A percentile compares a stretch with the other conserved stretches of the same genome.
phyloP scores from a whole-genome alignment of 2,888 invertebrate genomes.

The Acleris literana region DNA sequence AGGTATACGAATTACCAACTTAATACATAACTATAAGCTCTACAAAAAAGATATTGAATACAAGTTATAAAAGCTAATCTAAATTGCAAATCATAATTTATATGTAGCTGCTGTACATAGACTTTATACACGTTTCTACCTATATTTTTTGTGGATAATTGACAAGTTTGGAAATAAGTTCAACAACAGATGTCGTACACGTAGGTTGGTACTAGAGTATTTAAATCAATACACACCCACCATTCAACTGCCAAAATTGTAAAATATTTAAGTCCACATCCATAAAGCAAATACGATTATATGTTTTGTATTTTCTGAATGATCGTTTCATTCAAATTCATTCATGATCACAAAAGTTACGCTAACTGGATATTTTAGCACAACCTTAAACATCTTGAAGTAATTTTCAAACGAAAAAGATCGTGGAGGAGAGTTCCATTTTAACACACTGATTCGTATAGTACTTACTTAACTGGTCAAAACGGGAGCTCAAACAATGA shows the following conservation, averaged over 20 bases:
- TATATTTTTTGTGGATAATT: conserved; percentile 28
- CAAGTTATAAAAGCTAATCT: conserved; percentile 35
- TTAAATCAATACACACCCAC: conserved; percentile 36
- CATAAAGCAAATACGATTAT: conserved; percentile 19
- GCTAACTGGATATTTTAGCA: conserved; percentile 7
- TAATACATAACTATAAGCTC: conserved; percentile 3
- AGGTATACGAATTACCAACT: too few species aligned
- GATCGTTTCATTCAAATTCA: conserved; percentile 23
- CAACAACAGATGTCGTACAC: conserved; percentile 30
- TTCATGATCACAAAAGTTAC: neutral
- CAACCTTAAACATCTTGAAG: conserved; percentile 1
- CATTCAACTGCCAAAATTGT: conserved; percentile 28
- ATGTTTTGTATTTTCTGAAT: conserved; percentile 24
- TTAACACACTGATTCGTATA: too few species aligned
- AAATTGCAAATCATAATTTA: conserved; percentile 38
- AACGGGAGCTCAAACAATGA: too few species aligned
- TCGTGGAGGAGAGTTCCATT: too few species aligned
- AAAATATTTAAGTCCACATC: conserved; percentile 15
- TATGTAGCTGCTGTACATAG: conserved; percentile 14
- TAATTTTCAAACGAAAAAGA: neutral
- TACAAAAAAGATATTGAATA: conserved; percentile 36
- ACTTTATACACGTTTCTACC: conserved; percentile 13
- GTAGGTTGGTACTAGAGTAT: conserved; percentile 19
- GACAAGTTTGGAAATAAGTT: conserved; percentile 25
- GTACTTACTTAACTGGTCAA: too few species aligned